Percentiles rank a stretch among this genome's conserved stretches.
Conservation (phyloP, 1,140 invertebrate genomes). For the Paracyclopina nana region DNA sequence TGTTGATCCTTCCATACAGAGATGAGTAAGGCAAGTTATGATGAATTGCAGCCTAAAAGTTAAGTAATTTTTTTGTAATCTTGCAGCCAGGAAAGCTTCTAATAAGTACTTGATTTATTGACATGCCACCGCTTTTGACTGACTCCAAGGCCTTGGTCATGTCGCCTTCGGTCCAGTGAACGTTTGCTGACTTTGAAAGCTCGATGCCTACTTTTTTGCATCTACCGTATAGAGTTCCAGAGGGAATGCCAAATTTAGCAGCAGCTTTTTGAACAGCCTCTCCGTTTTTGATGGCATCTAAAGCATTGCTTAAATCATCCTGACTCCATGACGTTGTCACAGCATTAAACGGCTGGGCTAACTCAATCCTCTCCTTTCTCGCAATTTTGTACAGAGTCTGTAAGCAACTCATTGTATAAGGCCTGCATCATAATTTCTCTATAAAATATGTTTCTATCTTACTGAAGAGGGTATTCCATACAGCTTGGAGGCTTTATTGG, state of each 20-base stretch:
- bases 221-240: slow-evolving; percentile 58
- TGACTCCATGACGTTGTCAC: slow-evolving; percentile 67
- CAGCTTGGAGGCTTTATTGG: slow-evolving; percentile 75
- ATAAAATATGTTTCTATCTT: too few relatives aligned
- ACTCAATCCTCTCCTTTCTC: slow-evolving; percentile 58
- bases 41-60: slow-evolving; percentile 76
- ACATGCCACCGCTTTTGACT: slow-evolving; percentile 69
- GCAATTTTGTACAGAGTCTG: slow-evolving; percentile 75
- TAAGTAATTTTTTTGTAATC: too few relatives aligned
- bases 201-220: slow-evolving; percentile 73
- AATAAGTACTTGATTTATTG: too few relatives aligned
- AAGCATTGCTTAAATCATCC: slow-evolving; percentile 54
- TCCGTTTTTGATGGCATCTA: slow-evolving; percentile 57
- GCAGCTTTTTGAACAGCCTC: slow-evolving; percentile 66
- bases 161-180: slow-evolving; percentile 69
- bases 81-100: too few relatives aligned
- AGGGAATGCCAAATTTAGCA: slow-evolving; percentile 61
- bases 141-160: slow-evolving; percentile 71
- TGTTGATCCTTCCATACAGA: slow-evolving; percentile 61
- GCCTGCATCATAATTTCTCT: too few relatives aligned
- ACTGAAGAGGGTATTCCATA: slow-evolving; percentile 73
- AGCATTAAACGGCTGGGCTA: slow-evolving; percentile 70
- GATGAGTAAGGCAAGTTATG: slow-evolving; percentile 74
- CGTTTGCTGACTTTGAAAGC: slow-evolving; percentile 28
- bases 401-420: too few relatives aligned